Conservation (phyloP, 2,888 invertebrate species). For the Tenthredo distinguenda region DNA sequence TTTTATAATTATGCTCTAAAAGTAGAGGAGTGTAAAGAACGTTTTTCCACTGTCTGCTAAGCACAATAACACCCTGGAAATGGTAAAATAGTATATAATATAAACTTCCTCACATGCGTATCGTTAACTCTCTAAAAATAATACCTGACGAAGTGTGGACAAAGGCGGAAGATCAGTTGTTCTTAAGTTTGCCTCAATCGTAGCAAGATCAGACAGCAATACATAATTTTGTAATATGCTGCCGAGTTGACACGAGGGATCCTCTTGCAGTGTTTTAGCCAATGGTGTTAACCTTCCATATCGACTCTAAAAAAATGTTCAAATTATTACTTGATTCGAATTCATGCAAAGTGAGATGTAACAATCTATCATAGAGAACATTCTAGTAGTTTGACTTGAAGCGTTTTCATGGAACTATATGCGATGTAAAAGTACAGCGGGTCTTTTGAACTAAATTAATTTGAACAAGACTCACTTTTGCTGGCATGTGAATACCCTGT, state of each 20-base stretch:
- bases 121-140: conserved; percentile 43
- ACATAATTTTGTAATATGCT: conserved; percentile 93
- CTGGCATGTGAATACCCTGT: conserved; percentile 89
- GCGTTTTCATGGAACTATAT: neutral
- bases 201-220: conserved; percentile 86
- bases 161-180: conserved; percentile 92
- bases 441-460: neutral
- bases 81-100: conserved; percentile 46
- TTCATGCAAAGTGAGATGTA: neutral
- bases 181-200: conserved; percentile 91
- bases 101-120: neutral
- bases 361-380: neutral
- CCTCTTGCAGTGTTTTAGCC: conserved; percentile 94
- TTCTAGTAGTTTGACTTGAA: neutral
- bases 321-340: neutral
- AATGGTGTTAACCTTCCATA: conserved; percentile 93
- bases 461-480: conserved; percentile 82
- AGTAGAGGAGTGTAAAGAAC: conserved; percentile 95
- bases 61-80: conserved; percentile 93
- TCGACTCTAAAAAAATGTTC: conserved; percentile 85
- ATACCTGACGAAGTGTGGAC: conserved; percentile 92
- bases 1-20: conserved; percentile 93
- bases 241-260: conserved; percentile 96
- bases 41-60: conserved; percentile 98
- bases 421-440: neutral